Percentiles rank a stretch among this genome's conserved stretches.
Conservation (phyloP, 2,113 vertebrate genomes). For the Cryptomyrus ogoouensis region DNA sequence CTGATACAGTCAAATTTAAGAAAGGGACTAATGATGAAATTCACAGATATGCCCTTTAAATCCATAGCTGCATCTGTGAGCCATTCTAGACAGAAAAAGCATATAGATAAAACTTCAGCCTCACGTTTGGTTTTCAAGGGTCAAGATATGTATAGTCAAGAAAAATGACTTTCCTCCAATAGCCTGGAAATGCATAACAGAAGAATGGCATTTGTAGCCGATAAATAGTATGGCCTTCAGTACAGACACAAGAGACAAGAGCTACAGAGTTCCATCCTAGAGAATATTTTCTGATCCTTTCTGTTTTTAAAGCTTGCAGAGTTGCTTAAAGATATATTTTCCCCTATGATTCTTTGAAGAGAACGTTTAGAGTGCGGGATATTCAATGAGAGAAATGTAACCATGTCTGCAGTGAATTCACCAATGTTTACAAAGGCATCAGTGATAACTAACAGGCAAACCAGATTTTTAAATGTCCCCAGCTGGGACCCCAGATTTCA, state of each 20-base stretch:
- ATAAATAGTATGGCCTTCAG: constrained; percentile 48
- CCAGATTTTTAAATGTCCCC: not conserved
- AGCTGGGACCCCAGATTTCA: not conserved
- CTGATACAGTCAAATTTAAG: not conserved
- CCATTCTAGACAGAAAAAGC: not conserved
- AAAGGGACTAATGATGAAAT: not conserved
- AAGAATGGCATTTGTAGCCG: constrained; percentile 41
- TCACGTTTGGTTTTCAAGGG: constrained; percentile 35
- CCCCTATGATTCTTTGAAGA: not conserved
- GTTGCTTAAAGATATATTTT: constrained; percentile 9
- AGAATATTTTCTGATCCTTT: not conserved
- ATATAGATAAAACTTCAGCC: constrained; percentile 18
- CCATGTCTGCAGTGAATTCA: not conserved
- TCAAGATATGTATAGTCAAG: constrained; percentile 27
- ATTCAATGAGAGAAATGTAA: not conserved
- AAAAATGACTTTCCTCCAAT: constrained; percentile 37
- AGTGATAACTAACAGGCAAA: not conserved
- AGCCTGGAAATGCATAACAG: constrained; percentile 47
- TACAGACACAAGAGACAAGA: constrained; percentile 11
- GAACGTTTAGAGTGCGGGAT: not conserved
- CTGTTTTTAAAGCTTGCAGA: not conserved
- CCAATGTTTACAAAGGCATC: not conserved
- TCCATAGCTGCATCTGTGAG: not conserved
- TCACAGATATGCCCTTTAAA: not conserved
- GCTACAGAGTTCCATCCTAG: not conserved